Evolutionary conservation across 2,113 vertebrate genomes (phyloP).

Genomic region (Anolis carolinensis): DNA sequence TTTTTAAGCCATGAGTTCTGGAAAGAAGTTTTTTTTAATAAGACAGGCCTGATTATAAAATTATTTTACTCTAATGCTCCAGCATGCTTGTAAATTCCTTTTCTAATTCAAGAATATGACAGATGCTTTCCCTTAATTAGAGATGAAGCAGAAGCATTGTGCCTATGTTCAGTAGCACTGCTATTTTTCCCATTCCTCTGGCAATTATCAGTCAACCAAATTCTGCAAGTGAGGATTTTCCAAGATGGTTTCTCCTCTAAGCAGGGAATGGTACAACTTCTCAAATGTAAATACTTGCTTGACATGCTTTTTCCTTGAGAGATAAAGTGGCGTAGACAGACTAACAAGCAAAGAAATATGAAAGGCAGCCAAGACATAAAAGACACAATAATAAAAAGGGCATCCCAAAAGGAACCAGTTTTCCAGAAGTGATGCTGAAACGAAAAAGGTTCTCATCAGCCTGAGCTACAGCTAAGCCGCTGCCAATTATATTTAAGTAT

Average conservation of each 20-base stretch:
- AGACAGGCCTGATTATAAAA: not conserved
- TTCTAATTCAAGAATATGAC: not conserved
- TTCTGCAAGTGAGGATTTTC: conserved; percentile 23
- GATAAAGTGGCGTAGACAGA: conserved; percentile 44
- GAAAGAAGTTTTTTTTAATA: no score
- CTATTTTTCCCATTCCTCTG: not conserved
- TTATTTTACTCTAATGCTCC: not conserved
- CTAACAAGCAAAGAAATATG: conserved; percentile 53
- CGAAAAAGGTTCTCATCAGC: conserved; percentile 69
- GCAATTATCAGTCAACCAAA: not conserved
- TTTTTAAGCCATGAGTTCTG: not conserved
- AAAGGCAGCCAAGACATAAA: conserved; percentile 42
- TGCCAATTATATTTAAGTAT: conserved; percentile 78
- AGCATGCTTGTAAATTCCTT: not conserved
- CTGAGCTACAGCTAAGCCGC: conserved; percentile 65
- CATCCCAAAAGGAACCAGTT: conserved; percentile 52
- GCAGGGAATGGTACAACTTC: conserved; percentile 10
- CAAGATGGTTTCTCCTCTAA: conserved; percentile 22
- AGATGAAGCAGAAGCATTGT: not conserved
- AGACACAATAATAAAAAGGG: conserved; percentile 36
- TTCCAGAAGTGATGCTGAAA: conserved; percentile 68
- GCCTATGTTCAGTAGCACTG: not conserved
- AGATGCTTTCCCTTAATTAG: not conserved
- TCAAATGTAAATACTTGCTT: conserved; percentile 41
- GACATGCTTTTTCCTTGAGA: conserved; percentile 36